phyloP scores from a whole-genome alignment of 1,140 invertebrate genomes.

The Euwallacea similis region DNA sequence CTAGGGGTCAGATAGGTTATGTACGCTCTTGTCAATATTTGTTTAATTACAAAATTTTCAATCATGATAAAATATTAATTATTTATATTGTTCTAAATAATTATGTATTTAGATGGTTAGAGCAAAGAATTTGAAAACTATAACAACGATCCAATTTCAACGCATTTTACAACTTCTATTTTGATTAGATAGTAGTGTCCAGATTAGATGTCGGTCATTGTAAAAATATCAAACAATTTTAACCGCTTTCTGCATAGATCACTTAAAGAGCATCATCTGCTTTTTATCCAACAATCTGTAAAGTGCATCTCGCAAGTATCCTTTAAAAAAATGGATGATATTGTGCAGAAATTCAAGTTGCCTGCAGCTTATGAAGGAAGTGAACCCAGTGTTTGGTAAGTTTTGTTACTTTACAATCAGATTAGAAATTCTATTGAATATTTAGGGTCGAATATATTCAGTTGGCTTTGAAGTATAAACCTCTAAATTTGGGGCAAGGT shows the following conservation, averaged over 20 bases:
- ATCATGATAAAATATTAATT: too few species aligned
- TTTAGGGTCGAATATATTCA: conserved; percentile 94
- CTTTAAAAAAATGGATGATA: conserved; percentile 19
- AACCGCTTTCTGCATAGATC: neutral
- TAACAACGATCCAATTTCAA: too few species aligned
- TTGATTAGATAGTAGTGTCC: neutral
- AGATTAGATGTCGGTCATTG: neutral
- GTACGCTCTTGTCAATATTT: too few species aligned
- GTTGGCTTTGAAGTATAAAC: conserved; percentile 83
- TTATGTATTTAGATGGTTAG: too few species aligned
- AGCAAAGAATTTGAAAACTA: too few species aligned
- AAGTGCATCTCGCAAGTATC: too few species aligned
- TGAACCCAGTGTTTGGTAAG: conserved; percentile 47
- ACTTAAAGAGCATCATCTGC: too few species aligned
- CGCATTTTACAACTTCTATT: too few species aligned
- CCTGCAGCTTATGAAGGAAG: conserved; percentile 44
- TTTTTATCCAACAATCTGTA: too few species aligned
- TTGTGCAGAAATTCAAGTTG: conserved; percentile 43
- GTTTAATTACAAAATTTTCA: too few species aligned
- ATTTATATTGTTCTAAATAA: too few species aligned
- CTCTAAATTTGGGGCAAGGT: conserved; percentile 95
- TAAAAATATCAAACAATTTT: neutral
- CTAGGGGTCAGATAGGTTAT: too few species aligned
- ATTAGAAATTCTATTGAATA: neutral
- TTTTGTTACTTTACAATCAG: conserved; percentile 2